phyloP scores from a whole-genome alignment of 2,888 invertebrate genomes.

The Drosophila austrosaltans region DNA sequence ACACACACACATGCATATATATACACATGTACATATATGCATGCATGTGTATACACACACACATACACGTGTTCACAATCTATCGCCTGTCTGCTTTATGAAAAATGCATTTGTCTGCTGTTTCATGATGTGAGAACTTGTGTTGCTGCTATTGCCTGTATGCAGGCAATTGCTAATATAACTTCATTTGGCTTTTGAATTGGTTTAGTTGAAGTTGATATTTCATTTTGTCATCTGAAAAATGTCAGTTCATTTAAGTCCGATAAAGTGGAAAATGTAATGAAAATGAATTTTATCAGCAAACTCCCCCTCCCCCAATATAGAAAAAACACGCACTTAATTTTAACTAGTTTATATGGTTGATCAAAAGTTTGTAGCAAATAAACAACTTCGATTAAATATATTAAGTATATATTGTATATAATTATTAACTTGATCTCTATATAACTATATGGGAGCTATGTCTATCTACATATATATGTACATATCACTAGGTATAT shows the following conservation, averaged over 20 bases:
- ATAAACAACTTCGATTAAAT: too few relatives aligned
- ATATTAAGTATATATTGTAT: too few relatives aligned
- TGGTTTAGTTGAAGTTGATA: conserved; percentile 29
- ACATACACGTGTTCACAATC: conserved; percentile 26
- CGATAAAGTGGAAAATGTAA: conserved; percentile 14
- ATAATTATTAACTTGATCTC: too few relatives aligned
- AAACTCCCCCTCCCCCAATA: too few relatives aligned
- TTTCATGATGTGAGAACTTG: conserved; percentile 47
- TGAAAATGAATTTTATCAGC: conserved; percentile 15
- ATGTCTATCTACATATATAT: too few relatives aligned
- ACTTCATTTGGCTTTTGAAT: conserved; percentile 52
- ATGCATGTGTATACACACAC: neutral
- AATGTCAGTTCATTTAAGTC: conserved; percentile 36
- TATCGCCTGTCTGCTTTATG: conserved; percentile 68
- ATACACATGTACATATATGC: neutral
- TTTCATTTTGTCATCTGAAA: conserved; percentile 10
- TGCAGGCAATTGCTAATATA: conserved; percentile 29
- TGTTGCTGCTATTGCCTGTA: conserved; percentile 17
- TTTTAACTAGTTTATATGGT: conserved; percentile 6
- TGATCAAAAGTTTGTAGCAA: conserved; percentile 10
- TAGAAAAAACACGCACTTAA: neutral
- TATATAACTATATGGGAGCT: too few relatives aligned
- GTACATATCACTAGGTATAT: too few relatives aligned
- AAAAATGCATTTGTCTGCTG: conserved; percentile 71
- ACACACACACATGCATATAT: neutral